Evolutionary conservation across 2,113 vertebrate species (phyloP).

Genomic region (Sialia sialis): DNA sequence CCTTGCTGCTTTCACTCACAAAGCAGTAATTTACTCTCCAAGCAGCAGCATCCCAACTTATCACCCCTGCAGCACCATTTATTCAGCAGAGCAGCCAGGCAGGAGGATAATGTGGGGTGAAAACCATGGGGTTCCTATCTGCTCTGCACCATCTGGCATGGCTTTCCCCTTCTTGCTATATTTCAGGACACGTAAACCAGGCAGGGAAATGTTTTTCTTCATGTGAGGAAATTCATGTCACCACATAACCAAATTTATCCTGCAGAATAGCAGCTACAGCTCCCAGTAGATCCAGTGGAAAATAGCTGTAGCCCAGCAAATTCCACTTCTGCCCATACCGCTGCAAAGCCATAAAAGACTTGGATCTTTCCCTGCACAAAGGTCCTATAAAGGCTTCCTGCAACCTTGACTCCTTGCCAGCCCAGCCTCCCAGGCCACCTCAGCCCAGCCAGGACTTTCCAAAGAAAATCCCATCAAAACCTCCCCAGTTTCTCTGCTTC

Average conservation of each 20-base stretch:
- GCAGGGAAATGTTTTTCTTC: neutral
- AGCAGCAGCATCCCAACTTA: neutral
- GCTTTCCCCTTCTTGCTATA: neutral
- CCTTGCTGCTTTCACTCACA: neutral
- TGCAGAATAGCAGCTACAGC: neutral
- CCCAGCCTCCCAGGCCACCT: neutral
- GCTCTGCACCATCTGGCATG: neutral
- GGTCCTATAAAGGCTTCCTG: neutral
- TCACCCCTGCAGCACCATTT: neutral
- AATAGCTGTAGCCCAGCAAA: neutral
- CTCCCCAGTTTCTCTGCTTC: neutral
- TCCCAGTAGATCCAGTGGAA: constrained; percentile 12
- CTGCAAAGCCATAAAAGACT: neutral
- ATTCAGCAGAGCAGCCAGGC: neutral
- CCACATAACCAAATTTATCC: neutral
- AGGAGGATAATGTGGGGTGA: neutral
- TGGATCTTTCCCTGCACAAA: neutral
- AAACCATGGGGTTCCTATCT: neutral
- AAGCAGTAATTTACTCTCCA: neutral
- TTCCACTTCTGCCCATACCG: neutral
- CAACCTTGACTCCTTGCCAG: neutral
- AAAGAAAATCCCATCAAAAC: constrained; percentile 14
- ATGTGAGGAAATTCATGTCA: neutral
- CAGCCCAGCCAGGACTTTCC: neutral
- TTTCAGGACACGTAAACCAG: neutral